Percentiles rank a stretch among this genome's conserved stretches.
Conservation (phyloP, 2,888 invertebrate genomes). For the Pharmacophagus antenor region DNA sequence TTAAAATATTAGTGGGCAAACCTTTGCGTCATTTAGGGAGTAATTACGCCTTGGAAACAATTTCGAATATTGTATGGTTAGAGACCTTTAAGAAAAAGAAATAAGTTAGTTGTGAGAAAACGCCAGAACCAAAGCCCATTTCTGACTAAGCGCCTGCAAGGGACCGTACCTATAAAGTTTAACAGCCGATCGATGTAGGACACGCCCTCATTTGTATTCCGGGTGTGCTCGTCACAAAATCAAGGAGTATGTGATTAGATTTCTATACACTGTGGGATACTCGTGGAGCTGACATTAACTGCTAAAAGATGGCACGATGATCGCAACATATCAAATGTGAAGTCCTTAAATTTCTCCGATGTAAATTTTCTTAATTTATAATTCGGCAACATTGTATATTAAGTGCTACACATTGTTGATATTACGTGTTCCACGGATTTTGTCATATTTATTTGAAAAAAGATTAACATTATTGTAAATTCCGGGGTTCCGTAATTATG, state of each 20-base stretch:
- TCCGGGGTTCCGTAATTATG: too few relatives aligned
- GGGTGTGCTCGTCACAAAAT: conserved; percentile 66
- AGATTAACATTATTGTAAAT: too few relatives aligned
- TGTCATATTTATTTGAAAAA: too few relatives aligned
- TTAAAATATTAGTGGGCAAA: too few relatives aligned
- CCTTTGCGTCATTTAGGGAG: not conserved
- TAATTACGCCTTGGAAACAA: not conserved
- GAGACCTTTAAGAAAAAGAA: not conserved
- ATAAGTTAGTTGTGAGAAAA: conserved; percentile 7
- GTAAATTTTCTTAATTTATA: not conserved
- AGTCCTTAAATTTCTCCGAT: not conserved
- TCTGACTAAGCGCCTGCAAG: conserved; percentile 39
- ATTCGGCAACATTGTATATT: too few relatives aligned
- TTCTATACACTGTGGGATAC: conserved; percentile 59
- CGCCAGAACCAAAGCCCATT: conserved; percentile 32
- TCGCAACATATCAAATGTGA: not conserved
- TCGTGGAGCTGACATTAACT: conserved; percentile 43
- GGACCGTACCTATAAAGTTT: conserved; percentile 43
- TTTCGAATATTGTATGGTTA: not conserved
- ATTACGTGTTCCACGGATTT: too few relatives aligned
- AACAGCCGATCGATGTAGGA: conserved; percentile 46
- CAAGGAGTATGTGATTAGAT: conserved; percentile 81
- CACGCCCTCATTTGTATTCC: conserved; percentile 64
- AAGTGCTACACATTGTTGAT: too few relatives aligned
- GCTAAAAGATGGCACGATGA: not conserved